Base-by-base conservation (phyloP, 2,888 invertebrate species). In the Ophion costatus region DNA sequence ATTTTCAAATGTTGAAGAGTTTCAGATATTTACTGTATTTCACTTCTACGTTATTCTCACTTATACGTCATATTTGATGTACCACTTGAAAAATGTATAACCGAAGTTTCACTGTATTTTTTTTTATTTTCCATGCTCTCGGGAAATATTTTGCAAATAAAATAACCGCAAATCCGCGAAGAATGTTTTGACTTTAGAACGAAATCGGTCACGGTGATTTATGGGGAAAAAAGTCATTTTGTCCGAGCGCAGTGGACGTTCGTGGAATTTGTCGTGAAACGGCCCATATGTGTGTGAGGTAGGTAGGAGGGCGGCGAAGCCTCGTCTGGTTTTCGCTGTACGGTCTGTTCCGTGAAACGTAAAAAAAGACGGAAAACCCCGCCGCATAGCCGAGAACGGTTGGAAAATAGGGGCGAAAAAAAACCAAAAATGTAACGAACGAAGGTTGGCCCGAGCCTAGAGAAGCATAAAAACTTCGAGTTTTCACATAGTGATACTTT, bases 301-400 rank as follows among this genome's bases (percentile, higher is more conserved):
- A 22, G 24, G n/a, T 83, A 59, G 76, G 56, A 4, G 80, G 76
- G 56, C n/a, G n/a, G n/a, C n/a, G n/a, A 69, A 75, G 67, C 38
- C 38, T 77, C 83, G 75, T 80, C 77, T 73, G 77, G 38, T 38
- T 1, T 38, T 38, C 38, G 38, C 38, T 6, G 38, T 38, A 38
- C 38, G 38, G 73, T 77, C 56, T 64, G 64, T 83, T 80, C 83
- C 51, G 57, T 80, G 83, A 83, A 83, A 29, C 70, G 66, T 80
- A 64, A 76, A 45, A 75, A 70, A 79, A 80, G 64, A 57, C 42
- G 11, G 14, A 24, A 57, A 38, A 38, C 38, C 9, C 38, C 38
- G 38, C 38, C 9, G 38, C 9, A 38, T 38, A 38, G 6, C 9
- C 17, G 33, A n/a, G 45, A 45, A 24, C n/a, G 56, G 66, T 38